Conservation (phyloP, 2,888 invertebrate genomes). For the Emmelina monodactyla region DNA sequence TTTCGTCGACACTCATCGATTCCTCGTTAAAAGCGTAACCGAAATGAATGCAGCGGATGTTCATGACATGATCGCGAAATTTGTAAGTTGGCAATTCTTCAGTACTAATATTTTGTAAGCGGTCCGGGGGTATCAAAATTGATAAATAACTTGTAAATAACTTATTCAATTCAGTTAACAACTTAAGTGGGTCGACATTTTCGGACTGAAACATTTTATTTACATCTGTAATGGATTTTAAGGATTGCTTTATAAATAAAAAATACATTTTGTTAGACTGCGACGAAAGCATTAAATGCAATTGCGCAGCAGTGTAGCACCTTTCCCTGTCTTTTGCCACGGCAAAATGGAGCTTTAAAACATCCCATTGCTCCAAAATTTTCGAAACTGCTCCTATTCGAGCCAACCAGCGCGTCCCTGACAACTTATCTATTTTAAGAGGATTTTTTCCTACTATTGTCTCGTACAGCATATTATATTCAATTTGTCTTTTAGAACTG, state of each 20-base stretch:
- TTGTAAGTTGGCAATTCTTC: conserved; percentile 18
- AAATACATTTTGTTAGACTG: conserved; percentile 16
- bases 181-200: conserved; percentile 17
- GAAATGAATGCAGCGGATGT: conserved; percentile 2
- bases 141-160: conserved; percentile 17
- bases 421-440: conserved; percentile 6
- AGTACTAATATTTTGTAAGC: conserved; percentile 18
- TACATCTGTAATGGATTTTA: conserved; percentile 17
- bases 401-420: conserved; percentile 18
- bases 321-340: conserved; percentile 17
- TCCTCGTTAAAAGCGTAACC: conserved; percentile 12
- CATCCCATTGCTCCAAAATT: conserved; percentile 23
- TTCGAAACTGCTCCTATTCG: conserved; percentile 16
- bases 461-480: conserved; percentile 18
- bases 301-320: conserved; percentile 19
- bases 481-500: conserved; percentile 17
- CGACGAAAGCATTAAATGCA: conserved; percentile 16
- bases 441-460: conserved; percentile 14
- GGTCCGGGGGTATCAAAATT: conserved; percentile 19
- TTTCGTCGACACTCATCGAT: too few relatives aligned
- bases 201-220: conserved; percentile 20
- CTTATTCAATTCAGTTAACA: conserved; percentile 17
- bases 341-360: conserved; percentile 20
- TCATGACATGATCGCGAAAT: conserved; percentile 14
- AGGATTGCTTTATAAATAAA: conserved; percentile 17